These are phyloP conservation scores for Erpobdella octoculata DNA, from an alignment of 2,888 invertebrate genomes.

Conservation along the genomic window DNA sequence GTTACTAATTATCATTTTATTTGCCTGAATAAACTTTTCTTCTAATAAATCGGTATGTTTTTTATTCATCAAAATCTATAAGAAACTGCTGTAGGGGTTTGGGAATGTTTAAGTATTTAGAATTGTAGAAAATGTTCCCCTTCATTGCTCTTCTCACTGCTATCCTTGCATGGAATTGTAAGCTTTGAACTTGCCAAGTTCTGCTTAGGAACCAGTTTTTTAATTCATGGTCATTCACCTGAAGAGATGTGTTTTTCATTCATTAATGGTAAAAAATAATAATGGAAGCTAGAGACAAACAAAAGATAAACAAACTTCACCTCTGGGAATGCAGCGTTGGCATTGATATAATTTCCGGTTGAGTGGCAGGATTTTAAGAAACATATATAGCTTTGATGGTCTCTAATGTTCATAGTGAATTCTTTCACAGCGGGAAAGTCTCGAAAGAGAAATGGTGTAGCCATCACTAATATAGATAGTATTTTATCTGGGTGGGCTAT, in stretches of 20 bases:
- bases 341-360: neutral
- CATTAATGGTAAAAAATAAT: too few species aligned
- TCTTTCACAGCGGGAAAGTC: neutral
- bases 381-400: neutral
- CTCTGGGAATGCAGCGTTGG: too few species aligned
- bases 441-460: neutral
- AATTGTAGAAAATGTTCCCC: conserved; percentile 6
- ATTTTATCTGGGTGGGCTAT: neutral
- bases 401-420: neutral
- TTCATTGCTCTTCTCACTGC: conserved; percentile 14
- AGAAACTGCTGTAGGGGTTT: neutral
- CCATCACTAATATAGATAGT: neutral
- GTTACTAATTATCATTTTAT: too few species aligned
- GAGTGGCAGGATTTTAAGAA: neutral
- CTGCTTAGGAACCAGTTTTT: neutral
- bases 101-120: neutral
- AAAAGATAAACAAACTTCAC: neutral
- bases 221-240: neutral
- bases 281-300: too few species aligned
- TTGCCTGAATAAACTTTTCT: too few species aligned
- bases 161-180: conserved; percentile 15
- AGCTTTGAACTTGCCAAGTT: neutral
- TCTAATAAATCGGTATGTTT: too few species aligned
- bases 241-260: too few species aligned
- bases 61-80: neutral